phyloP scores from a whole-genome alignment of 2,888 invertebrate species.

The Mythimna pallens region DNA sequence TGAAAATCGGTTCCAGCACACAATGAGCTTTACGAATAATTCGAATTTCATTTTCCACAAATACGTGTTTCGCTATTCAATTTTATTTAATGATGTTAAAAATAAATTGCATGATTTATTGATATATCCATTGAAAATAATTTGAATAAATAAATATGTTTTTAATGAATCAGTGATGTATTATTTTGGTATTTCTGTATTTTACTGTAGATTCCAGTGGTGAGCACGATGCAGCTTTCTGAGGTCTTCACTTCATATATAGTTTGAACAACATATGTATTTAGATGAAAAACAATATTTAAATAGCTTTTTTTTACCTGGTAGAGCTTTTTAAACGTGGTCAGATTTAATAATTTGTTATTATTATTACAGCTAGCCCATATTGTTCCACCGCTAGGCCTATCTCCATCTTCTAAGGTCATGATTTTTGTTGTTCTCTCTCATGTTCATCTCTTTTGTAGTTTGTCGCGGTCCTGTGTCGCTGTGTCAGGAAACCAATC shows the following conservation, averaged over 20 bases:
- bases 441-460: too few relatives aligned
- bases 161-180: background rate
- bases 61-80: constrained; percentile 30
- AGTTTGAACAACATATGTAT: background rate
- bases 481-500: too few relatives aligned
- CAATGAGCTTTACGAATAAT: constrained; percentile 61
- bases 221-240: too few relatives aligned
- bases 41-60: constrained; percentile 44
- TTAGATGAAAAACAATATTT: too few relatives aligned
- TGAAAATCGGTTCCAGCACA: constrained; percentile 59
- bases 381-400: too few relatives aligned
- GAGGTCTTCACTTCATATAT: background rate
- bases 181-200: background rate
- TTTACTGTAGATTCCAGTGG: background rate
- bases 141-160: constrained; percentile 1
- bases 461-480: too few relatives aligned
- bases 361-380: too few relatives aligned
- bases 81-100: constrained; percentile 41
- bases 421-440: too few relatives aligned
- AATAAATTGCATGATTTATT: constrained; percentile 33
- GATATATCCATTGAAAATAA: background rate
- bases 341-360: background rate
- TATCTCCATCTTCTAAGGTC: too few relatives aligned
- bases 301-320: background rate
- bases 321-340: background rate